phyloP scores from a whole-genome alignment of 2,888 invertebrate species.

The Zygogramma bicolorata region DNA sequence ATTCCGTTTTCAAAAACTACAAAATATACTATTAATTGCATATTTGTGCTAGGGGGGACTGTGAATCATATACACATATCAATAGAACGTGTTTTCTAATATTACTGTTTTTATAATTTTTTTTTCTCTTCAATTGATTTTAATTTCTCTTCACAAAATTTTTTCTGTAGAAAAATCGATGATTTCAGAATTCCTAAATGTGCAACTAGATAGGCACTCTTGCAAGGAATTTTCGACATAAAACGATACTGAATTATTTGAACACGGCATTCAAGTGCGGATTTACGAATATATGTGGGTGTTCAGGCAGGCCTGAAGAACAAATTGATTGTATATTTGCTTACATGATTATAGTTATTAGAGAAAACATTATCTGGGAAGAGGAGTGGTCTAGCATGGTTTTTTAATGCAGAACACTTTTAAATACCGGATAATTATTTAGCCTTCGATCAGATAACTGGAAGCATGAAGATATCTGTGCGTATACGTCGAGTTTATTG shows the following conservation, averaged over 20 bases:
- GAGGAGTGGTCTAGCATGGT: conserved; percentile 63
- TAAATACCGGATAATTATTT: conserved; percentile 58
- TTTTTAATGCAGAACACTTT: conserved; percentile 62
- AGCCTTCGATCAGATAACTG: conserved; percentile 53
- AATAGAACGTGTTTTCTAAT: too few species aligned
- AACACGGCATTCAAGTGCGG: conserved; percentile 34
- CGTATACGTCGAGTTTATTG: background rate
- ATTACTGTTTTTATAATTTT: too few species aligned
- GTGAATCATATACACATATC: too few species aligned
- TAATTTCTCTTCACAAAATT: too few species aligned
- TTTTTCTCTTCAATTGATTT: too few species aligned
- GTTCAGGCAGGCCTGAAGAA: conserved; percentile 64
- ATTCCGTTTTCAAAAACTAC: too few species aligned
- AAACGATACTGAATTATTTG: conserved; percentile 28
- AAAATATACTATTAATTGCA: too few species aligned
- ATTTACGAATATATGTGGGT: conserved; percentile 57
- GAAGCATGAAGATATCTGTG: conserved; percentile 13
- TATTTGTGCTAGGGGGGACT: too few species aligned
- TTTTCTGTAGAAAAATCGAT: too few species aligned
- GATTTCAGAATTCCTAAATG: background rate
- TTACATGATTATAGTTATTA: conserved; percentile 68
- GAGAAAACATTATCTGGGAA: conserved; percentile 67
- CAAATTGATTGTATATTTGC: conserved; percentile 69
- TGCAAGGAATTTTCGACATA: background rate
- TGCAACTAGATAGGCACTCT: background rate